These are phyloP conservation scores for Parazoanthus swiftii DNA, from an alignment of 92 coral and sea anemone species.

Conservation along the genomic window DNA sequence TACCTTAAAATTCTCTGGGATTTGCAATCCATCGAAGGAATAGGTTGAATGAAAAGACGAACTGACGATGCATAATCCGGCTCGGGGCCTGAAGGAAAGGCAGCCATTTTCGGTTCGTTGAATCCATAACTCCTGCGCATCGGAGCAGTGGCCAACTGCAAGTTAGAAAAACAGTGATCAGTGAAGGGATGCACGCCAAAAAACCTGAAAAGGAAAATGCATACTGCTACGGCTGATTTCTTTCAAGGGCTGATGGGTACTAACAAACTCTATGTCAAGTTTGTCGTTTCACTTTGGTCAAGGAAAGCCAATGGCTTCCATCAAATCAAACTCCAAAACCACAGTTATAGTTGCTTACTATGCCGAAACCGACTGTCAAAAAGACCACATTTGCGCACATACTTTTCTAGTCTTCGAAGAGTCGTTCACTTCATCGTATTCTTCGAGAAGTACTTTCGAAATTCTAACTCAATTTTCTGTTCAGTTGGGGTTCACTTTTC, in stretches of 20 bases:
- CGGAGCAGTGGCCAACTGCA: conserved; percentile 76
- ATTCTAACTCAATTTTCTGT: not conserved
- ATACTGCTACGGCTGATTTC: too few species aligned
- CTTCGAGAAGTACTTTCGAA: not conserved
- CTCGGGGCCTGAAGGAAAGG: conserved; percentile 70
- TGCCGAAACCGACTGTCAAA: not conserved
- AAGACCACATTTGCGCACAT: not conserved
- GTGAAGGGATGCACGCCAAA: not conserved
- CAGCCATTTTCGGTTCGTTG: conserved; percentile 59
- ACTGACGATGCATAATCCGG: conserved; percentile 84
- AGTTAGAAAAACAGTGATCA: not conserved
- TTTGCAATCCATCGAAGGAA: conserved; percentile 78
- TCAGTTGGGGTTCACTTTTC: not conserved
- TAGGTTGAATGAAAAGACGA: conserved; percentile 84
- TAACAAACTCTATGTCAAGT: too few species aligned
- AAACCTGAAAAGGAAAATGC: too few species aligned
- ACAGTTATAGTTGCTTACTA: too few species aligned
- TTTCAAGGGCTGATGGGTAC: too few species aligned
- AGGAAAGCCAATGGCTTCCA: not conserved
- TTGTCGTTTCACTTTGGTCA: too few species aligned
- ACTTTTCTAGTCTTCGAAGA: not conserved
- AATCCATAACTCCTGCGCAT: conserved; percentile 73
- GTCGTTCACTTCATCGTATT: not conserved
- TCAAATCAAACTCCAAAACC: not conserved
- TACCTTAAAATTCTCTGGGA: conserved; percentile 76